These are phyloP conservation scores for Mustelus asterias DNA, from an alignment of 2,113 vertebrate species.

Conservation along the genomic window DNA sequence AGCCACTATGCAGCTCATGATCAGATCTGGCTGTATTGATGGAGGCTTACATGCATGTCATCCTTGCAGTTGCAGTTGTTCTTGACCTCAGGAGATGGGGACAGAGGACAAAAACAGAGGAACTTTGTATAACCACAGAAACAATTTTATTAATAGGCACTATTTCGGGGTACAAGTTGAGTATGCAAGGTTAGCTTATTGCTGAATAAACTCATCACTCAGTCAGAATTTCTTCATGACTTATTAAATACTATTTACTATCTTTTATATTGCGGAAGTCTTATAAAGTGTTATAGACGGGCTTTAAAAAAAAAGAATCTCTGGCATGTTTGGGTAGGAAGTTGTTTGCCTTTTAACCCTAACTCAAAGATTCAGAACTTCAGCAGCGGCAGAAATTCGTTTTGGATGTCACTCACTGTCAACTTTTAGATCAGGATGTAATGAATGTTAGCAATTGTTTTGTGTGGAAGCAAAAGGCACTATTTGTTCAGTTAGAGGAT, in stretches of 20 bases:
- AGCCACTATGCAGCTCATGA: background rate
- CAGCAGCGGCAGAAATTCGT: background rate
- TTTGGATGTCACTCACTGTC: background rate
- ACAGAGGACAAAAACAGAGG: background rate
- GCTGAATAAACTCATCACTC: background rate
- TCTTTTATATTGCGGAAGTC: background rate
- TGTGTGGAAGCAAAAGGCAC: background rate
- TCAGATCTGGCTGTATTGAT: background rate
- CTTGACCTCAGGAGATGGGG: background rate
- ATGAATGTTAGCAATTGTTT: constrained; percentile 33
- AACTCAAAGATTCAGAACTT: constrained; percentile 9
- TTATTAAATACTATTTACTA: background rate
- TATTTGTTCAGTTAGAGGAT: constrained; percentile 12
- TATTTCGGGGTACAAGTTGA: background rate
- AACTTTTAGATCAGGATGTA: background rate
- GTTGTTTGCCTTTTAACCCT: background rate
- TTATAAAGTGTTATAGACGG: background rate
- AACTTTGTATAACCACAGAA: background rate
- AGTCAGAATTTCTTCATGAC: background rate
- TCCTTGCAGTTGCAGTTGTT: background rate
- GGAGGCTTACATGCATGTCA: background rate
- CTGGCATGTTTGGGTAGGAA: background rate
- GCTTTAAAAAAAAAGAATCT: background rate
- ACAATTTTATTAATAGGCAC: background rate
- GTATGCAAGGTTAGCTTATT: background rate